Conservation (phyloP, 2,113 vertebrate species). For the Megaceryle torquata region DNA sequence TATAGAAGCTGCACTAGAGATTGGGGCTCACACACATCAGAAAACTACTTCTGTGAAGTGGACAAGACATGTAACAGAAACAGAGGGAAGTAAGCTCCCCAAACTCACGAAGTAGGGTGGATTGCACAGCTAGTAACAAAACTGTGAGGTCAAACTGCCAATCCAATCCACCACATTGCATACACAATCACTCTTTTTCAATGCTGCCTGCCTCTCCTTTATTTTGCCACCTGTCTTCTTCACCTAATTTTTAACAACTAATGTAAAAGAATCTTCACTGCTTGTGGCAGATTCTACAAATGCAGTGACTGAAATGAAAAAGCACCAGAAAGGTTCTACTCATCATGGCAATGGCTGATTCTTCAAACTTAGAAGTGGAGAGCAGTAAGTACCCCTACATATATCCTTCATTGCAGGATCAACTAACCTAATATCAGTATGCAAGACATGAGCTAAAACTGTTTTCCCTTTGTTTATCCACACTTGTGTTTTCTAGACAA, state of each 20-base stretch:
- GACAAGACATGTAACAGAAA: background rate
- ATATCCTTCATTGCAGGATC: background rate
- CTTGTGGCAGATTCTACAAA: background rate
- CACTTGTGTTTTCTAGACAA: background rate
- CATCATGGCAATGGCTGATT: background rate
- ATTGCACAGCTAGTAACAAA: background rate
- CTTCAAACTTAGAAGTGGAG: background rate
- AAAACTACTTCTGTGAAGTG: background rate
- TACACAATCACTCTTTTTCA: background rate
- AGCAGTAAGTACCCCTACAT: background rate
- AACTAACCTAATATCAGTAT: background rate
- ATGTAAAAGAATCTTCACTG: background rate
- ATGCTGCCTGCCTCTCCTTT: background rate
- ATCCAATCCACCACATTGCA: background rate
- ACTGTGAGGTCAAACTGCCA: background rate
- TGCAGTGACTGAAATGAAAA: background rate
- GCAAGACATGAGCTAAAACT: background rate
- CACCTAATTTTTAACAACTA: background rate
- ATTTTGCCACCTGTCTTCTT: background rate
- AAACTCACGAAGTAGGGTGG: background rate
- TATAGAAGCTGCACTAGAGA: background rate
- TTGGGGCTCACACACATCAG: background rate
- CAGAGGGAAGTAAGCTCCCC: background rate
- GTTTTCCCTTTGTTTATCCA: background rate
- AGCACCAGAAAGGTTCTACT: background rate